Percentiles rank a stretch among this genome's conserved stretches.
These are phyloP conservation scores for Arctopsyche grandis DNA, from an alignment of 1,140 invertebrate species.

Conservation along the genomic window DNA sequence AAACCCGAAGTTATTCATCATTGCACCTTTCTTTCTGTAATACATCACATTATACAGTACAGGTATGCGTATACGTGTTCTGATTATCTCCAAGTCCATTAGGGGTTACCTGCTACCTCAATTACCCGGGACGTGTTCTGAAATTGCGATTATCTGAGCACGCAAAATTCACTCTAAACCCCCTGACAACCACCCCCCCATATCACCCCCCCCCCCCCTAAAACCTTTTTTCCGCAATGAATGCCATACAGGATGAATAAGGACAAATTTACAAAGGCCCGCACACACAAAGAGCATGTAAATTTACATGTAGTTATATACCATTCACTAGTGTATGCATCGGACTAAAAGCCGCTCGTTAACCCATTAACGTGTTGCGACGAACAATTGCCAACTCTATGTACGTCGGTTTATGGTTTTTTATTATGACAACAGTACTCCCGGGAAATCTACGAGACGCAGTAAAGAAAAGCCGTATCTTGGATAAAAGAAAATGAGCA, in stretches of 20 bases:
- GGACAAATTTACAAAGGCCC: background rate
- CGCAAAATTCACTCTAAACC: background rate
- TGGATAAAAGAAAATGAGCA: slow-evolving; percentile 42
- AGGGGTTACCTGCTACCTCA: slow-evolving; percentile 1
- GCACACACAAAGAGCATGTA: background rate
- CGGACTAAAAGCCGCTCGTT: background rate
- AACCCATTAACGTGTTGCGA: too few species aligned
- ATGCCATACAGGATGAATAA: background rate
- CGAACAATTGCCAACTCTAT: too few species aligned
- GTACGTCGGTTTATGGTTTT: too few species aligned
- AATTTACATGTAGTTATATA: background rate
- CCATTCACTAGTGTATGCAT: background rate
- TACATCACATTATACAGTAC: background rate
- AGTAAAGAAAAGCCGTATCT: slow-evolving; percentile 23
- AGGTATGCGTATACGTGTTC: background rate
- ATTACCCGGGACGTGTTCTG: slow-evolving; percentile 17
- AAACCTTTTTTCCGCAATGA: background rate
- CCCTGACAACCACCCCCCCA: background rate
- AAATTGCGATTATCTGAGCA: background rate
- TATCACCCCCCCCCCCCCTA: background rate
- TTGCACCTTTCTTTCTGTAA: too few species aligned
- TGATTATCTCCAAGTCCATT: background rate
- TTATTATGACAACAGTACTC: too few species aligned
- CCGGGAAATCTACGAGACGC: slow-evolving; percentile 24
- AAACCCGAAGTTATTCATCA: too few species aligned